Percentiles rank a stretch among this genome's conserved stretches.
Evolutionary conservation across 2,113 vertebrate genomes (phyloP).

Genomic region (Aplodontia rufa): DNA sequence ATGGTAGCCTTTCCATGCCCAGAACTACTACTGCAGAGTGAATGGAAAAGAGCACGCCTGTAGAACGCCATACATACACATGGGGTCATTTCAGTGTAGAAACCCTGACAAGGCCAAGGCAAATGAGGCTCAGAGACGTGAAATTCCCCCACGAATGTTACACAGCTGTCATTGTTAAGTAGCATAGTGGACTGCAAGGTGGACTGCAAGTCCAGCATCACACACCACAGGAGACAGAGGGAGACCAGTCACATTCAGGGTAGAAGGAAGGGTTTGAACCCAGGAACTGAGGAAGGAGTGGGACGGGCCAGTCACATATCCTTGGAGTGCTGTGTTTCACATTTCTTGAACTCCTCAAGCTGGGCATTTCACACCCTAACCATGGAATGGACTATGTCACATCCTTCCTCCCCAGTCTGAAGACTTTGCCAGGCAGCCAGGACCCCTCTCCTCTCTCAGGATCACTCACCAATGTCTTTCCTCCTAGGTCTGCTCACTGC

Average conservation of each 20-base stretch:
- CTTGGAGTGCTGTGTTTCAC: neutral
- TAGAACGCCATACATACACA: too few relatives aligned
- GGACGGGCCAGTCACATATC: neutral
- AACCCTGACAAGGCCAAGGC: neutral
- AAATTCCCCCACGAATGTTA: neutral
- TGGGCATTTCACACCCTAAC: neutral
- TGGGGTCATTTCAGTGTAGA: neutral
- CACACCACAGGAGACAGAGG: neutral
- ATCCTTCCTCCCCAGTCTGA: fast-evolving
- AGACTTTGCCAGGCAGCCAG: neutral
- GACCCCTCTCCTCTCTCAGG: neutral
- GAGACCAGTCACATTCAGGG: neutral
- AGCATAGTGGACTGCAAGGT: neutral
- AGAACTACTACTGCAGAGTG: fast-evolving
- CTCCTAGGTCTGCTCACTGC: constrained; percentile 95
- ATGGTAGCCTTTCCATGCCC: too few relatives aligned
- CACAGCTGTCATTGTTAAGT: too few relatives aligned
- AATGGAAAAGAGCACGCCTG: too few relatives aligned
- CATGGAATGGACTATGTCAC: neutral
- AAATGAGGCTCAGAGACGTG: neutral
- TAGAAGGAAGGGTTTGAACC: neutral
- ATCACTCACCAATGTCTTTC: neutral
- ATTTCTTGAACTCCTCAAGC: neutral
- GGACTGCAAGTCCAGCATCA: neutral
- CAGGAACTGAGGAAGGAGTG: neutral